Base-by-base conservation (phyloP, 2,797 vertebrate species). In the Myiotriccus ornatus region DNA sequence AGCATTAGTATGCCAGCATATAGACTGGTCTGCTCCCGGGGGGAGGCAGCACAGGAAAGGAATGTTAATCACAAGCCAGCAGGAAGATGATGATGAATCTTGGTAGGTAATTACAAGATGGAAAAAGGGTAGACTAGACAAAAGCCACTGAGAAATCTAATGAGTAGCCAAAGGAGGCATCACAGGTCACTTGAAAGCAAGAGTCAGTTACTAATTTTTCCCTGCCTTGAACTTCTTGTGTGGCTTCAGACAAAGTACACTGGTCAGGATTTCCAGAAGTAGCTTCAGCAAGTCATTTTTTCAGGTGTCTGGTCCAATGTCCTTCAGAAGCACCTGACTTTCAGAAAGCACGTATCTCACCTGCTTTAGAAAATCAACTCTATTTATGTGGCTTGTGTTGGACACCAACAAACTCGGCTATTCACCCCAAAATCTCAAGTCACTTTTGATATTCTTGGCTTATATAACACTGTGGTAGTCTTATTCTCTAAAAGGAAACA, bases 61-160 rank as follows among this genome's bases (percentile, higher is more conserved):
- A 95, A 94, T 86, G 80, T 69, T 91, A 94, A 95, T 95, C 80
- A 95, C 57, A 88, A 87, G 75, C 43, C 50, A 65, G 69, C 43
- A 93, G 64, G 83, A 89, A 87, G 46, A 76, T 53, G 68, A 50
- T 78, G 91, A 78, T 74, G 69, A 75, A 81, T 76, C 65, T 73
- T 64, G n/a, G 73, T 28, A 80, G 88, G 59, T 77, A 93, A 95
- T 65, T 94, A 90, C 35, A 76, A 84, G 83, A 73, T 47, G 25
- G 46, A 44, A 39, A 75, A 88, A 57, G 18, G 19, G 68, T 39
- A 71, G 69, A 44, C 27, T 20, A 86, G 50, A 84, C 12, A 77
- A 88, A 92, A 84, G 57, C 41, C 64, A 62, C 32, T 44, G 76
- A 87, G 77, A 92, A 84, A 84, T 57, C 53, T 91, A 93, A 87